Evolutionary conservation across 2,113 vertebrate species (phyloP), one percentile per base, ranked within the genome.

Genomic region (rat (Rattus norvegicus)): DNA sequence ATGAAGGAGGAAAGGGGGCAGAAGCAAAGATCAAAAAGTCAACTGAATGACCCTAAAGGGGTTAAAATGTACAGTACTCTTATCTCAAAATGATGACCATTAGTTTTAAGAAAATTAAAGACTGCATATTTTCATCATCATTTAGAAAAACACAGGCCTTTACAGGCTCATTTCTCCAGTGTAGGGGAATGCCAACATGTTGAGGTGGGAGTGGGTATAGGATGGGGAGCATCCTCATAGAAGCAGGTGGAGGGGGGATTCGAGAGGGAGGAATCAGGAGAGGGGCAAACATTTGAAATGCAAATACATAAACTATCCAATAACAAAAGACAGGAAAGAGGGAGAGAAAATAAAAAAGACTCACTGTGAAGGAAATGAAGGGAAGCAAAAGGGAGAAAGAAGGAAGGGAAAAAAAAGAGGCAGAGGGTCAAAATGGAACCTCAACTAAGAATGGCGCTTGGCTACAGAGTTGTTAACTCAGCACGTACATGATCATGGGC

Each of bases 41-140:
- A 79, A 22, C 77, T 7, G 30, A 56, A 43, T 19, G 52, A n/a
- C 7, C 43, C 79, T 80, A 59, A 70, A 81, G 47, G 61, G 22
- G 47, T 65, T 91, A 85, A 76, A 96, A 87, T 89, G 93, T 77
- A 33, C 0, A 83, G 47, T 61, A 20, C 54, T 83, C 88, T 83
- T 6, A 49, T 8, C 91, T 79, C 24, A 73, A 89, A 91, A 49
- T 1, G 69, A 54, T 0, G 80, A 75, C 52, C 69, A 36, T 59
- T 79, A 80, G 22, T n/a, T 92, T 70, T 81, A 65, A 91, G 84
- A 79, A 88, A 47, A 52, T 26, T 56, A 56, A 94, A 75, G 83
- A 54, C 10, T 63, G 2, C 1, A 33, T 47, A 2, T 13, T 86
- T 91, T 90, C 54, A 90, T 93, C 65, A 39, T 65, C 65, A 47